Percentiles rank a stretch among this genome's conserved stretches.
phyloP scores from a whole-genome alignment of 2,797 vertebrate genomes.

The Dendrocincla fuliginosa region DNA sequence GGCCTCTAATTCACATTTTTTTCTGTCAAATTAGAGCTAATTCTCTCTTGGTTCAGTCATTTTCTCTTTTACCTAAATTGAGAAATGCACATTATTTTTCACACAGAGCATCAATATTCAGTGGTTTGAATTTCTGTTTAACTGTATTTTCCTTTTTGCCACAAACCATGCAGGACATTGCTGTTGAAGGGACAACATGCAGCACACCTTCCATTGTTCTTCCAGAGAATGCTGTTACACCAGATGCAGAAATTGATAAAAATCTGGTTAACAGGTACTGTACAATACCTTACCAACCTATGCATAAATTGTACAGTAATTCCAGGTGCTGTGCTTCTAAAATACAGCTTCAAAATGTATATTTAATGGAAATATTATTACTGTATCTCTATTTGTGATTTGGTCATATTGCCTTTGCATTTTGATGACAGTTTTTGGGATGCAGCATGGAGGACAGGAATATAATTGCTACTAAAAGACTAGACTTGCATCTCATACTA shows the following conservation, averaged over 20 bases:
- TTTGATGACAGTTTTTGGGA: neutral
- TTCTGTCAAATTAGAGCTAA: neutral
- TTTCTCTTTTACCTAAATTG: neutral
- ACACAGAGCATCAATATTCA: neutral
- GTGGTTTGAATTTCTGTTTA: slow-evolving; percentile 3
- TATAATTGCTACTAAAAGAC: neutral
- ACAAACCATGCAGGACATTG: slow-evolving; percentile 73
- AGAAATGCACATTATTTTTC: neutral
- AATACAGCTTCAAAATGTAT: neutral
- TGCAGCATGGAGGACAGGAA: neutral
- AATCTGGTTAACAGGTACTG: slow-evolving; percentile 85
- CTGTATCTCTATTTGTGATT: neutral
- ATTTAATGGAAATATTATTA: neutral
- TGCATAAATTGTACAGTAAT: neutral
- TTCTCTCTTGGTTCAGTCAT: neutral
- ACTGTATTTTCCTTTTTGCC: slow-evolving; percentile 43
- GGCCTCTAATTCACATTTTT: neutral
- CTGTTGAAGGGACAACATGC: slow-evolving; percentile 72
- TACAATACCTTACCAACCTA: neutral
- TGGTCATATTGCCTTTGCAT: neutral
- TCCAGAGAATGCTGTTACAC: slow-evolving; percentile 78
- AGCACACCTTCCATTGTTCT: slow-evolving; percentile 86
- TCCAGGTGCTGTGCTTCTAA: neutral
- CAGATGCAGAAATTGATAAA: slow-evolving; percentile 79
- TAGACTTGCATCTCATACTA: neutral